Evolutionary conservation across 1,140 invertebrate species (phyloP), one percentile per base, ranked within the genome.

Genomic region (Achroia grisella): DNA sequence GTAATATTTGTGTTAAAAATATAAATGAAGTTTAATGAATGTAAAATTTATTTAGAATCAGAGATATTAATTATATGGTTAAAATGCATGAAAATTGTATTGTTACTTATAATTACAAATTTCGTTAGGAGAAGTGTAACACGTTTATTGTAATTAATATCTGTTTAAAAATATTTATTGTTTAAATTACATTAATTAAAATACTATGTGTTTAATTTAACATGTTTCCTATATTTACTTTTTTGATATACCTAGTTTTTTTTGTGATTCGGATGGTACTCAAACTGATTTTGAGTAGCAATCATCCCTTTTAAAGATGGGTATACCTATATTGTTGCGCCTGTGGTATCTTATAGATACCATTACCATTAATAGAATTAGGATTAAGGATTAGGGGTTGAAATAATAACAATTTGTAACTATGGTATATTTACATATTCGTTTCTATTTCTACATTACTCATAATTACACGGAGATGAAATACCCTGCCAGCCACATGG

Each of bases 151-250:
- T 61, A 69, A 65, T 63, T 59, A 66, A 66, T n/a, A 79, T 73
- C 71, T 84, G 80, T 82, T 84, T 74, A 80, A 74, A 71, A 81
- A 84, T 79, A 81, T 84, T 81, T 84, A 84, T 84, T 84, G 70
- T 69, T 72, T 76, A 76, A 68, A 77, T 68, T 81, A 77, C 49
- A 81, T 77, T 65, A 51, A 72, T 66, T 65, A 42, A 55, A 68
- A 61, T 62, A 65, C 55, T 50, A 27, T 10, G 41, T 13, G 42
- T 64, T 42, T 54, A 58, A 48, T 62, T 67, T 53, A 39, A 8
- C 33, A 39, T 44, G n/a, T 8, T 30, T 27, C 17, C 6, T 23
- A 23, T 23, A 23, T 2, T 3, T 23, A 23, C 17, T 23, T 23
- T 23, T 23, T 23, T 23, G 17, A n/a, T 23, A 23, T 23, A 6